These are phyloP conservation scores for Ciona savignyi DNA, from an alignment of 23 tunicate species.

Conservation along the genomic window DNA sequence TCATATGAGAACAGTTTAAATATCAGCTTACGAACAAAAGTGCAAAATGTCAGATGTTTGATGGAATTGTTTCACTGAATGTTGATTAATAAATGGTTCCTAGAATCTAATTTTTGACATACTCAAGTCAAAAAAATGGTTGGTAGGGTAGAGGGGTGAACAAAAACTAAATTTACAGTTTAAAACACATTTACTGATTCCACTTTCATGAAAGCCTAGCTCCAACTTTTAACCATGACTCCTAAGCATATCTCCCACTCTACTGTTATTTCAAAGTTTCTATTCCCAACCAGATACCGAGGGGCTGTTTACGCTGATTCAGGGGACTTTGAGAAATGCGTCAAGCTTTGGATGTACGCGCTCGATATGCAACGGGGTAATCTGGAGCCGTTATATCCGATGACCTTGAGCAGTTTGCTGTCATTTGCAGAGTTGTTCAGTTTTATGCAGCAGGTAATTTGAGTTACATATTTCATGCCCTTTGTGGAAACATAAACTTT, in stretches of 20 bases:
- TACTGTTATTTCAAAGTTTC: too few species aligned
- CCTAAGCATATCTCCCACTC: too few species aligned
- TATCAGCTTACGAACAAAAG: too few species aligned
- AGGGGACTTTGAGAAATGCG: constrained; percentile 69
- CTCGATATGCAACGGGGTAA: constrained; percentile 77
- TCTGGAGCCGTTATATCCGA: constrained; percentile 74
- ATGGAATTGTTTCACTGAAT: too few species aligned
- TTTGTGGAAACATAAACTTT: neutral
- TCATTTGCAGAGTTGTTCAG: constrained; percentile 83
- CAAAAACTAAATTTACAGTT: too few species aligned
- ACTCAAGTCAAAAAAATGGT: too few species aligned
- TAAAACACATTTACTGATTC: neutral
- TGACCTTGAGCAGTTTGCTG: constrained; percentile 80
- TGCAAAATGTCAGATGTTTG: too few species aligned
- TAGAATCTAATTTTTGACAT: too few species aligned
- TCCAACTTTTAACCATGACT: too few species aligned
- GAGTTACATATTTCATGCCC: neutral
- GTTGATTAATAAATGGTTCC: too few species aligned
- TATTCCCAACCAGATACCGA: constrained; percentile 70
- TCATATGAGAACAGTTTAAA: too few species aligned
- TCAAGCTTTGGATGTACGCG: constrained; percentile 83
- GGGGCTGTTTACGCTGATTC: constrained; percentile 91
- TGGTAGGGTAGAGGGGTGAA: too few species aligned
- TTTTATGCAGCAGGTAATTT: constrained; percentile 73
- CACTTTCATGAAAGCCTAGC: neutral